Evolutionary conservation across 2,797 vertebrate genomes (phyloP).

Genomic region (Cynodonichthys magdalenae): DNA sequence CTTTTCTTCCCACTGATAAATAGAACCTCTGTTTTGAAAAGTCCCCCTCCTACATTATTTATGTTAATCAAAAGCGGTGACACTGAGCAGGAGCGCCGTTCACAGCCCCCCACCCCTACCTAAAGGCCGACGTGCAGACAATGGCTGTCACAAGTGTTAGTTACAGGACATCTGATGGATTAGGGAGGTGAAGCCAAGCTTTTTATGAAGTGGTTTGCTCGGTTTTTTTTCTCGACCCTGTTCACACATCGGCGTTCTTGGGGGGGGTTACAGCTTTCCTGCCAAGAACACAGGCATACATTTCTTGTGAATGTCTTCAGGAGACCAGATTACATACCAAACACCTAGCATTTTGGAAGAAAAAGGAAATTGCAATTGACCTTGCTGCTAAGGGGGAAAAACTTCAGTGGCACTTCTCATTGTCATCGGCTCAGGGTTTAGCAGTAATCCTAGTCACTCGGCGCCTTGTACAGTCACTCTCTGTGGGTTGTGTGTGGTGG

Average conservation of each 20-base stretch:
- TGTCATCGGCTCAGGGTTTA: constrained; percentile 76
- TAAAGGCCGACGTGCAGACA: constrained; percentile 66
- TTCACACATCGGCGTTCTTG: constrained; percentile 46
- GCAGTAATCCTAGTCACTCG: constrained; percentile 77
- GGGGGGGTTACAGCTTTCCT: constrained; percentile 30
- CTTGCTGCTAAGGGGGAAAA: constrained; percentile 49
- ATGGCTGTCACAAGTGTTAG: constrained; percentile 80
- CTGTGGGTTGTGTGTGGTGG: constrained; percentile 74
- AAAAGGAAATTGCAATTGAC: constrained; percentile 55
- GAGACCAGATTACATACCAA: constrained; percentile 25
- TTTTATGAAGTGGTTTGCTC: constrained; percentile 59
- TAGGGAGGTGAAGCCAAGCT: constrained; percentile 62
- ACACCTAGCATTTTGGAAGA: constrained; percentile 14
- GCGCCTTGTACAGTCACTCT: constrained; percentile 72
- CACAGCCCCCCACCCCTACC: constrained; percentile 50
- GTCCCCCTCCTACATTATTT: constrained; percentile 59
- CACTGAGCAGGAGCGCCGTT: constrained; percentile 64
- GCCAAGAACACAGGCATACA: constrained; percentile 49
- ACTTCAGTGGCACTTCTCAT: constrained; percentile 65
- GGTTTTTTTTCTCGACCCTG: constrained; percentile 34
- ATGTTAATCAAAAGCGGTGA: constrained; percentile 80
- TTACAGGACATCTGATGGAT: constrained; percentile 79
- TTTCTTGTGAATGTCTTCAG: constrained; percentile 37
- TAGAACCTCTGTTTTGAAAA: constrained; percentile 77
- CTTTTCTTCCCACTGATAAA: constrained; percentile 65